A percentile compares a stretch with the other conserved stretches of the same genome.
Evolutionary conservation across 92 coral and sea anemone species (phyloP).

Genomic region (Siderastrea radians): DNA sequence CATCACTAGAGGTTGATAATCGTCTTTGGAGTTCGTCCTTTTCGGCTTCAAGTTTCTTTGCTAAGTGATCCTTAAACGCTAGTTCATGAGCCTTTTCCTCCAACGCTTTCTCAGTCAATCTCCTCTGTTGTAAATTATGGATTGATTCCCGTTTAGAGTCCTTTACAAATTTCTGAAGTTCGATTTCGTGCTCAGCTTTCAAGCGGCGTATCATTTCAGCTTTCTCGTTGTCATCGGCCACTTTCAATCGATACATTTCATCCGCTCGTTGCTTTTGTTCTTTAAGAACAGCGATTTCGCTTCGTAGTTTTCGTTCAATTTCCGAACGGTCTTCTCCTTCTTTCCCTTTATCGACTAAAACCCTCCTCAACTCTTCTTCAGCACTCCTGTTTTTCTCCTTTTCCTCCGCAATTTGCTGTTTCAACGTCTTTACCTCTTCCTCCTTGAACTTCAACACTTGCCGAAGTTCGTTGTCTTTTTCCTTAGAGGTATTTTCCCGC

Average conservation of each 20-base stretch:
- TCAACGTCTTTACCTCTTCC: constrained; percentile 92
- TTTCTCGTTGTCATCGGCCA: constrained; percentile 92
- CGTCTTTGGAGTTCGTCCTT: constrained; percentile 78
- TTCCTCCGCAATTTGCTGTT: constrained; percentile 86
- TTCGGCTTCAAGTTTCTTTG: constrained; percentile 90
- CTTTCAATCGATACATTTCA: constrained; percentile 82
- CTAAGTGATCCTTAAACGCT: constrained; percentile 91
- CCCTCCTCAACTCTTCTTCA: constrained; percentile 88
- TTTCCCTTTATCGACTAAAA: constrained; percentile 68
- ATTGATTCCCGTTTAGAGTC: constrained; percentile 93
- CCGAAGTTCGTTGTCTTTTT: constrained; percentile 91
- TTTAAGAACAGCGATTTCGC: constrained; percentile 77
- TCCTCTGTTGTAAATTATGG: constrained; percentile 92
- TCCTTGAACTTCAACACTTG: constrained; percentile 93
- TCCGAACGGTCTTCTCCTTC: constrained; percentile 77
- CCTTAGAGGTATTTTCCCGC: constrained; percentile 78
- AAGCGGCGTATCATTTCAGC: constrained; percentile 93
- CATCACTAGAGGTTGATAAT: constrained; percentile 68
- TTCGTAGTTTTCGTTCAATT: constrained; percentile 76
- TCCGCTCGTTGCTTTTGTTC: constrained; percentile 90
- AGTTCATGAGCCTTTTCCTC: constrained; percentile 92
- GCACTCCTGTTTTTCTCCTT: constrained; percentile 85
- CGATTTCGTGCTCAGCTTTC: constrained; percentile 91
- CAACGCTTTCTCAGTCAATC: constrained; percentile 85
- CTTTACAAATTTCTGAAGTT: constrained; percentile 80